Conservation (phyloP, 2,888 invertebrate genomes). For the Zaprionus lineosus region DNA sequence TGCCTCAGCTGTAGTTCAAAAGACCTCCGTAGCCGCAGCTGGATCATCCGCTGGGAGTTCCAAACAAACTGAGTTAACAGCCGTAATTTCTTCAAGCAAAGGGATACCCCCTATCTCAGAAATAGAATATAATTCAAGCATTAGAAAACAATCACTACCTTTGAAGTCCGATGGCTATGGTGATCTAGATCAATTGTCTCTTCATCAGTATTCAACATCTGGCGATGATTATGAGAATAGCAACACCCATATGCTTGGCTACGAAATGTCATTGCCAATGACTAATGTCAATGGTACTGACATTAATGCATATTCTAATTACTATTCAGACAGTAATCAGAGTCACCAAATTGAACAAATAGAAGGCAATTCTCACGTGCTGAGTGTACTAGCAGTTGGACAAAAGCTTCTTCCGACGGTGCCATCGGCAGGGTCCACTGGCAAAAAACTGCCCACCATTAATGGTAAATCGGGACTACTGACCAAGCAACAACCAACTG, state of each 20-base stretch:
- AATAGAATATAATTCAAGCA: background rate
- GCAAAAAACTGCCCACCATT: conserved; percentile 82
- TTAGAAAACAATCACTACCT: conserved; percentile 3
- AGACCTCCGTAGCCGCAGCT: conserved; percentile 33
- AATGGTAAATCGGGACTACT: conserved; percentile 78
- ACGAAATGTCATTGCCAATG: conserved; percentile 19
- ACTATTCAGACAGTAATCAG: conserved; percentile 59
- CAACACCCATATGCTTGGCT: conserved; percentile 51
- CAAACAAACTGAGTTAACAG: conserved; percentile 3
- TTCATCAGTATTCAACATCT: conserved; percentile 42
- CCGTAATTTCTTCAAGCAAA: conserved; percentile 13
- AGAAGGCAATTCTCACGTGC: too few relatives aligned
- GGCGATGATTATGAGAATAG: conserved; percentile 76
- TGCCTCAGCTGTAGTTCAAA: conserved; percentile 72
- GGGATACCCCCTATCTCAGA: background rate
- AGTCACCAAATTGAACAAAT: conserved; percentile 30
- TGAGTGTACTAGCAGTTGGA: conserved; percentile 5
- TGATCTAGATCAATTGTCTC: conserved; percentile 25
- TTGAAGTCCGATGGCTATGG: conserved; percentile 17
- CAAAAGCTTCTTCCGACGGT: conserved; percentile 73
- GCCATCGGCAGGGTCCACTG: conserved; percentile 74
- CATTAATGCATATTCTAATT: conserved; percentile 37
- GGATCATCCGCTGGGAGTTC: conserved; percentile 10
- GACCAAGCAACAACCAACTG: conserved; percentile 81
- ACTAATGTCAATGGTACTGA: conserved; percentile 27